Percentiles rank a stretch among this genome's conserved stretches.
phyloP scores from a whole-genome alignment of 2,888 invertebrate species.

The Xestia xanthographa region DNA sequence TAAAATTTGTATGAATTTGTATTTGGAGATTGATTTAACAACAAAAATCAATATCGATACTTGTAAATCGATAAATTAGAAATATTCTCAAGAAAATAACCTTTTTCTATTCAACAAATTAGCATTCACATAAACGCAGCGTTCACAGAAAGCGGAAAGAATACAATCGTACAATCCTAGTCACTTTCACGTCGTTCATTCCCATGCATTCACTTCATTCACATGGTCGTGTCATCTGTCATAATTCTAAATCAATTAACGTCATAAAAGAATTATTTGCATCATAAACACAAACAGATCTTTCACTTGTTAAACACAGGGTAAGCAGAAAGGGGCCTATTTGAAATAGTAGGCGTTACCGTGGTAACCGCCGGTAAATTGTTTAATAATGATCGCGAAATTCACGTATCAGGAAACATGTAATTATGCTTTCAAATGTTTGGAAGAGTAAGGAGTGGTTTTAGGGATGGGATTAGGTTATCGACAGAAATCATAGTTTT shows the following conservation, averaged over 20 bases:
- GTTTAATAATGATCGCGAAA: slow-evolving; percentile 86
- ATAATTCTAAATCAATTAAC: slow-evolving; percentile 69
- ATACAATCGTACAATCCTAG: slow-evolving; percentile 19
- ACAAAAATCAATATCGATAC: not conserved
- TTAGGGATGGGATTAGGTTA: slow-evolving; percentile 27
- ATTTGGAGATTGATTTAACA: not conserved
- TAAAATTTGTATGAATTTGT: not conserved
- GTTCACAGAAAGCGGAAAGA: slow-evolving; percentile 42
- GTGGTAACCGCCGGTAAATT: slow-evolving; percentile 83
- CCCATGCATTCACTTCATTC: slow-evolving; percentile 42
- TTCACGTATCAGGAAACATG: slow-evolving; percentile 86
- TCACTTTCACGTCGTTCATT: slow-evolving; percentile 48
- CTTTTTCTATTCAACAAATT: slow-evolving; percentile 23
- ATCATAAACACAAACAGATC: slow-evolving; percentile 63
- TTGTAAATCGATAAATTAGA: not conserved
- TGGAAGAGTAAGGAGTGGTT: slow-evolving; percentile 63
- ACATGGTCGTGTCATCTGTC: slow-evolving; percentile 56
- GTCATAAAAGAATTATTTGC: slow-evolving; percentile 61
- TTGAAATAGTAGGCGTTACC: slow-evolving; percentile 81
- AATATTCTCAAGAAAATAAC: not conserved
- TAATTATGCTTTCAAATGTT: slow-evolving; percentile 83
- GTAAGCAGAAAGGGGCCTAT: slow-evolving; percentile 35
- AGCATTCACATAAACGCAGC: slow-evolving; percentile 16
- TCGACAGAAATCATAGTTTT: slow-evolving; percentile 26
- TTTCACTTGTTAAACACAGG: slow-evolving; percentile 52